These are phyloP conservation scores for Lithobates pipiens DNA, from an alignment of 2,797 vertebrate species.

Conservation along the genomic window DNA sequence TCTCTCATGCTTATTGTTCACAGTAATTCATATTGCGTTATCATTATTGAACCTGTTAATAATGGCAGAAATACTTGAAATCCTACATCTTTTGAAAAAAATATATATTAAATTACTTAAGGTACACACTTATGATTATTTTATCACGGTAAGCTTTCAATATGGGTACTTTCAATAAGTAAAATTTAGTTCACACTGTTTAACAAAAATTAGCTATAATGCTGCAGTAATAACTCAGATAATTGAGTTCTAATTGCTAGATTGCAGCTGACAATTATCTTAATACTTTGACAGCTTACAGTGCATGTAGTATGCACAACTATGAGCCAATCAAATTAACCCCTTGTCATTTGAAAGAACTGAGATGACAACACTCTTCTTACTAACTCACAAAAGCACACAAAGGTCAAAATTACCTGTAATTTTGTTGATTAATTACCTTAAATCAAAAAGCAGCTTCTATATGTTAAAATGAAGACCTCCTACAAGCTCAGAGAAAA, in stretches of 20 bases:
- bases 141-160: conserved; percentile 52
- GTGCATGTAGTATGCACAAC: conserved; percentile 61
- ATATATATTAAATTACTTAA: conserved; percentile 21
- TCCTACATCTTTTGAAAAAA: conserved; percentile 17
- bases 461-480: conserved; percentile 2
- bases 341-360: conserved; percentile 50
- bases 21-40: not conserved
- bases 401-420: conserved; percentile 48
- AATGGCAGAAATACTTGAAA: conserved; percentile 23
- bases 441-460: conserved; percentile 32
- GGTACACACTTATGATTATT: conserved; percentile 43
- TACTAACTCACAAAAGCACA: conserved; percentile 51
- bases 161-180: conserved; percentile 53
- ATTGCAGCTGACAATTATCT: conserved; percentile 63
- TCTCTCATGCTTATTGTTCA: not conserved
- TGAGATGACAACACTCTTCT: conserved; percentile 47
- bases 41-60: conserved; percentile 18
- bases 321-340: conserved; percentile 62
- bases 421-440: conserved; percentile 46
- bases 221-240: conserved; percentile 60
- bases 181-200: conserved; percentile 58
- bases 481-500: not conserved
- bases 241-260: conserved; percentile 63
- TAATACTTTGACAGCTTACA: conserved; percentile 63
- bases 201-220: conserved; percentile 59